phyloP scores from a whole-genome alignment of 2,797 vertebrate species.

The Melanotaenia trifasciata region DNA sequence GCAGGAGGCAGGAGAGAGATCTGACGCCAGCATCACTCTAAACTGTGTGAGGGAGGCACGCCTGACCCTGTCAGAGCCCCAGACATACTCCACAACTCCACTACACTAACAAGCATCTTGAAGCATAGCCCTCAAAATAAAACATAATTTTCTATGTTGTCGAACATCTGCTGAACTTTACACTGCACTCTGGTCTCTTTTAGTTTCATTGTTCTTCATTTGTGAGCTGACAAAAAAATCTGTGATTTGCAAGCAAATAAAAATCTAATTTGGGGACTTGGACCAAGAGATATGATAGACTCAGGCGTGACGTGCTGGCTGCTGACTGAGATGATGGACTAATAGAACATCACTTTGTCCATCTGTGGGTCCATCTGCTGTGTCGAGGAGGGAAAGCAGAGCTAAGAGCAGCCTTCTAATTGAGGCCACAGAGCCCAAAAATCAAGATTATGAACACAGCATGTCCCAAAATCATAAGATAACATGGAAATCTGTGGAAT shows the following conservation, averaged over 20 bases:
- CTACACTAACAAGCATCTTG: constrained; percentile 65
- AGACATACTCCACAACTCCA: constrained; percentile 51
- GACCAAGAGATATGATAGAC: constrained; percentile 70
- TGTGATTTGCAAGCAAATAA: constrained; percentile 70
- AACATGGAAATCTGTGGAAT: constrained; percentile 19
- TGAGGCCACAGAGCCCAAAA: constrained; percentile 37
- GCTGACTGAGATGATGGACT: constrained; percentile 65
- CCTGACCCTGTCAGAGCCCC: constrained; percentile 61
- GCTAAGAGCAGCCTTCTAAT: constrained; percentile 53
- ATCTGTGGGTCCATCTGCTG: constrained; percentile 85
- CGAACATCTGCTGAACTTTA: constrained; percentile 49
- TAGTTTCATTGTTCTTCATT: constrained; percentile 58
- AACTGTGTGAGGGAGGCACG: constrained; percentile 31
- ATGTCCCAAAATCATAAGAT: constrained; percentile 39
- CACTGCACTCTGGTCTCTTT: constrained; percentile 28
- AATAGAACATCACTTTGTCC: constrained; percentile 74
- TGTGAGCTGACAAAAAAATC: constrained; percentile 54
- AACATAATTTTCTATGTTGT: constrained; percentile 48
- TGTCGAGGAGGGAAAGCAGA: constrained; percentile 46
- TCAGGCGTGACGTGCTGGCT: constrained; percentile 67
- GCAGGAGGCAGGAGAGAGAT: constrained; percentile 39
- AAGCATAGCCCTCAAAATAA: constrained; percentile 50
- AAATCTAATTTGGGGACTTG: constrained; percentile 71
- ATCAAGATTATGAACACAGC: constrained; percentile 48
- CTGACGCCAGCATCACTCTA: constrained; percentile 50